Base-by-base conservation (phyloP, 1,140 invertebrate species). In the Bemisia tabaci region DNA sequence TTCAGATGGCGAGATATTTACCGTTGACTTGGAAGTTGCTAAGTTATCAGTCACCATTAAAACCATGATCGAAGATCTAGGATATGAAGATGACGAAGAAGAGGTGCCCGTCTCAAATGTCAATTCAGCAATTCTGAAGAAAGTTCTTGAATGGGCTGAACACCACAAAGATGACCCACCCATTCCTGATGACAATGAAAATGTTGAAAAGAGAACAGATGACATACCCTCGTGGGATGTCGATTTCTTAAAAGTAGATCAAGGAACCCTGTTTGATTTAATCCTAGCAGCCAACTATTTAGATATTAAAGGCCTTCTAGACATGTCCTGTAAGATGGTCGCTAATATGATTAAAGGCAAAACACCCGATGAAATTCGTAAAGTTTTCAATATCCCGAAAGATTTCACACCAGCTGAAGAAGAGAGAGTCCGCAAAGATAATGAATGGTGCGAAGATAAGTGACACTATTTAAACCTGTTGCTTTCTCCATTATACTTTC, bases 321-420 rank as follows among this genome's bases (percentile, higher is more conserved):
- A 99, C 80, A 94, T 98, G 0, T 97, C 95, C 0, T 99, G 96
- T 79, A 99, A 99, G 80, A 98, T 95, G 0, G 97, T 99, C 17
- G 97, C 97, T 9, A 99, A 99, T 77, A 97, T 97, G 95, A 97
- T 97, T 63, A 97, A 97, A 77, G 94, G 94, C 2, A 97, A 97
- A 76, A 93, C 93, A 1, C 95, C 97, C 0, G 97, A 99, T 77
- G 97, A 99, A 78, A 98, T 99, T 67, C 85, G 97, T 2, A 98
- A 98, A 78, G 98, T 95, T 0, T 99, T 99, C 74, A 99, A 99
- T 76, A 99, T 99, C 71, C 97, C 97, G 77, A 98, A 98, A 80
- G 97, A 99, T 77, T 98, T 99, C 72, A 94, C 92, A 61, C 91
- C 94, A 21, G 87, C 90, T 33, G 94, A 96, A 76, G 93, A 95